phyloP scores from a whole-genome alignment of 2,797 vertebrate genomes.

The Lindbergichthys nudifrons region DNA sequence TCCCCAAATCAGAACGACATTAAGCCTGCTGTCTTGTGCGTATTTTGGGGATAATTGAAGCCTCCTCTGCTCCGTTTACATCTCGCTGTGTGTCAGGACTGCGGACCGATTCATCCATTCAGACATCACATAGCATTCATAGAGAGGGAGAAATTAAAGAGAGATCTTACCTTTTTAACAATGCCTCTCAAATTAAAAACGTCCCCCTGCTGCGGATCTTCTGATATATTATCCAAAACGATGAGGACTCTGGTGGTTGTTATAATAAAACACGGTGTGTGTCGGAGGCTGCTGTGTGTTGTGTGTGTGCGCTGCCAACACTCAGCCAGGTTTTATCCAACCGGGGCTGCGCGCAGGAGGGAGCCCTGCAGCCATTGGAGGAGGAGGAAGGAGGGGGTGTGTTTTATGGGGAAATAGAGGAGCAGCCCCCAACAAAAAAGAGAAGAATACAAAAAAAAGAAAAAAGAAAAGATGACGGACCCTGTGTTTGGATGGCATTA shows the following conservation, averaged over 20 bases:
- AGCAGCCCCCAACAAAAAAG: not conserved
- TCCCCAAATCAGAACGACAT: not conserved
- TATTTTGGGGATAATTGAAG: not conserved
- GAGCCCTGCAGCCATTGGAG: conserved; percentile 77
- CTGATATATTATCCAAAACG: conserved; percentile 78
- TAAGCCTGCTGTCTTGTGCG: not conserved
- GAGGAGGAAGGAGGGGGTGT: conserved; percentile 53
- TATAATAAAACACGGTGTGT: not conserved
- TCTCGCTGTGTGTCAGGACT: conserved; percentile 3
- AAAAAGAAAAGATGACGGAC: conserved; percentile 52
- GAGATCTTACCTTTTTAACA: conserved; percentile 69
- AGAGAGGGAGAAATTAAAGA: not conserved
- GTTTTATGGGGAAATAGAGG: conserved; percentile 39
- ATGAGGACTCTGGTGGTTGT: conserved; percentile 18
- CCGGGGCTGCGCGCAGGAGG: conserved; percentile 64
- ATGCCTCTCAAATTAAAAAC: conserved; percentile 33
- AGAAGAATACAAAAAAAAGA: not conserved
- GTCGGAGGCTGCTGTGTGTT: conserved; percentile 30
- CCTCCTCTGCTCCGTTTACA: not conserved
- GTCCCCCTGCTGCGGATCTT: conserved; percentile 35
- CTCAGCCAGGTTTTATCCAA: conserved; percentile 80
- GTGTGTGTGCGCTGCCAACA: conserved; percentile 63
- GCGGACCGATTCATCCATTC: conserved; percentile 1
- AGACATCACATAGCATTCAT: not conserved
- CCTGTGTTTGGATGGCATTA: conserved; percentile 66